Base-by-base conservation (phyloP, 92 coral and sea anemone species). In the Zoanthus sansibaricus region DNA sequence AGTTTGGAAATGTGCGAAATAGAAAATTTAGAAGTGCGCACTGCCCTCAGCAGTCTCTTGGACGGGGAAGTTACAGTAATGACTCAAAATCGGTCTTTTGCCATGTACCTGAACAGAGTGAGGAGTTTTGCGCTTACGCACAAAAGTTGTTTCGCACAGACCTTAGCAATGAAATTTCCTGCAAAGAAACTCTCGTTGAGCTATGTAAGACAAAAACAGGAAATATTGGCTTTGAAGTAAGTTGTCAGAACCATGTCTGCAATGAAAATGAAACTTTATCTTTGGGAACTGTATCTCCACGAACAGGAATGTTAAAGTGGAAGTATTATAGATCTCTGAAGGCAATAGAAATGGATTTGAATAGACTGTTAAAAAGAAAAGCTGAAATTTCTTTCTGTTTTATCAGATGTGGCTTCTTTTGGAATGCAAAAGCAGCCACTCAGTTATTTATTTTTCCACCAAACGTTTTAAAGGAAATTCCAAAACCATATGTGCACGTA, bases 231-330 rank as follows among this genome's bases (percentile, higher is more conserved):
- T 49, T 37, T 16, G 79, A 67, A 6, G 84, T 45, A 12, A 73
- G 86, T 16, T 92, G 95, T 74, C 92, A 87, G 16, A 79, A 86
- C 33, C 76, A 88, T 49, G 67, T 73, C 16, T 89, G 93, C 82
- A 88, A 86, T 10, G 72, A 72, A 32, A 68, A 88, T 37, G 88
- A 83, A 68, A 76, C 85, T 5, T 80, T 83, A 18, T 89, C 88
- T 66, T 83, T 77, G 84, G 91, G 91, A 14, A 55, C 83, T 71
- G 55, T 89, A 51, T 20, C 85, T 76, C 88, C 91, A 69, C 59
- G 14, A 10, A 76, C 85, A n/a, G 91, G 91, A 17, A 64, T 77
- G 51, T 33, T 89, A 13, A 20, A 76, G 30, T 89, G 88, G 88
- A 61, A 54, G 30, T 75, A 83, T 71, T 89, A 37, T 37, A 37